Evolutionary conservation across 2,113 vertebrate genomes (phyloP), one percentile per base, ranked within the genome.

Genomic region (Trinectes maculatus): DNA sequence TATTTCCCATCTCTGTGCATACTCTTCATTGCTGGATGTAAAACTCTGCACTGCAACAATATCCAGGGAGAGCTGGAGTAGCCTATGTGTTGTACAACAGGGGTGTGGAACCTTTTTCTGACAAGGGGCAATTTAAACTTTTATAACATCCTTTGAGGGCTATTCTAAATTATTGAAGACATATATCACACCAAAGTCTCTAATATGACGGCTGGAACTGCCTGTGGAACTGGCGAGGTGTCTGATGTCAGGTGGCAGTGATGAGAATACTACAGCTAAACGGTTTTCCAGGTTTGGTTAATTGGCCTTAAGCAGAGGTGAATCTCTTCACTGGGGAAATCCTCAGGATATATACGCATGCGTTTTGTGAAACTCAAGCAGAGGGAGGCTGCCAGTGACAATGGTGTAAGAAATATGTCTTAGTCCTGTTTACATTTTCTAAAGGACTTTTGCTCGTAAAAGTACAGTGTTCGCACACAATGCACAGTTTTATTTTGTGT

Each of bases 1-100:
- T 51, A 59, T 67, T 58, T 42, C 24, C 25, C n/a, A 56, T 59
- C 56, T 34, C 21, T 51, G 51, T 33, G 29, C 9, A 31, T 11
- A 15, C 3, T 4, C 44, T 31, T 68, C 43, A 31, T 21, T 55
- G 48, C 67, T 22, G 15, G 46, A 36, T 48, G 15, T 63, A 70
- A 68, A 64, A 46, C 31, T 33, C 33, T 22, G 42, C 42, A 22
- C 10, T 22, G 24, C 24, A 28, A 8, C 10, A 22, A 29, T 34
- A 39, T 10, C 21, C 9, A 4, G n/a, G 47, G 11, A 16, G 4
- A 53, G 48, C 12, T 28, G 3, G 16, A 56, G 18, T 24, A 37
- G 34, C 34, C 39, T 9, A 6, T 39, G n/a, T 43, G 19, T 40
- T 40, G 31, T 19, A 19, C 28, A 21, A 46, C 21, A 24, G 12